Evolutionary conservation across 2,888 invertebrate genomes (phyloP), one percentile per base, ranked within the genome.

Genomic region (Drosophila stalkeri): DNA sequence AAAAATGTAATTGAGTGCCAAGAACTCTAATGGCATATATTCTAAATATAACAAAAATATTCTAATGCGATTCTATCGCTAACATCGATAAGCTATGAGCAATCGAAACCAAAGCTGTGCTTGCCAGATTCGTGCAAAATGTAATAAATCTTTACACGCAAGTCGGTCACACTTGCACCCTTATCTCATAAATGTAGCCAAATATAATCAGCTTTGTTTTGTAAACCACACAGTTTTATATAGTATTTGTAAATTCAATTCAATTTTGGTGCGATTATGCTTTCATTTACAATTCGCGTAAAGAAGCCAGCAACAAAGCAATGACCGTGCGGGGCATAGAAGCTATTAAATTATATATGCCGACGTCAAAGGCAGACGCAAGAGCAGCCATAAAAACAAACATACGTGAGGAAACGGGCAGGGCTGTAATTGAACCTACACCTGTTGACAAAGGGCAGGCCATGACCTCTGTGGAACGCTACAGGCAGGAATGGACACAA

Each of bases 381-480:
- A 51, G 60, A 51, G 67, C 77, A 52, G 80, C 84, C 59, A 86
- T 91, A 55, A 78, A 80, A 59, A 75, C 80, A 63, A 82, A 90
- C 78, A 73, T 90, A 56, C 79, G 71, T 7, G 89, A 89, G 66
- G 91, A 90, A 75, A 86, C 43, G 55, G 86, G 73, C 7, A 60
- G 52, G 47, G 57, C 59, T 23, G 60, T 72, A 52, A 62, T 71
- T 55, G 75, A 81, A 80, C 66, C 81, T 61, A 68, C 51, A 51
- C 33, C 59, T 66, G 70, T 57, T 46, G 75, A 64, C 44, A 54
- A 46, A 56, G 60, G 54, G 56, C 62, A 88, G 81, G 85, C 80
- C 51, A 92, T 92, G 92, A 91, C 82, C 49, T 92, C 92, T 11
- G 90, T 92, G 39, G 92, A 92, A 23, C 91, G 91, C 41, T 92